Base-by-base conservation (phyloP, 2,797 vertebrate species). In the Gouania willdenowi region DNA sequence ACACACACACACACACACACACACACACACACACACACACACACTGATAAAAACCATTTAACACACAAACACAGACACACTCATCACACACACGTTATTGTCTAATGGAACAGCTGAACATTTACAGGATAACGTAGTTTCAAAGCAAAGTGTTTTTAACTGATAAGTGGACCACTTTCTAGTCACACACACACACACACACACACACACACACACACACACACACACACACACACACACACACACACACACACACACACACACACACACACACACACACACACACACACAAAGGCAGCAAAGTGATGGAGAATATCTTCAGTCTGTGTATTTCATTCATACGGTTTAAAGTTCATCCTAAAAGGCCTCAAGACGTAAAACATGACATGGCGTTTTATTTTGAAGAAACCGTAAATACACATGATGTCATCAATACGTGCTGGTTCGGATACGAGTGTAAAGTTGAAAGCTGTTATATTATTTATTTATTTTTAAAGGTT, bases 141-240 rank as follows among this genome's bases (percentile, higher is more conserved):
- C 53, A 32, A 41, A 64, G 51, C 18, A 51, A 66, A 71, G 69
- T 48, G 69, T 59, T 57, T 55, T 50, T n/a, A 24, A 23, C 58
- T 71, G 79, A 81, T 81, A 81, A 61, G 32, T 41, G 38, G 9
- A 33, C 3, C 17, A 5, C 73, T 75, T 79, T 79, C 70, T 50
- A 53, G 54, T 49, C 38, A 26, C 1, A 19, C 9, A 29, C 35
- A 29, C 29, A 21, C 28, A 21, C 26, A 34, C 17, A 18, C 41
- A 17, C 38, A 39, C 24, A 40, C 49, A 51, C 39, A 34, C 27
- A 52, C 43, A 51, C 48, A 58, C 37, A 27, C 34, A 32, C 35
- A 22, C 31, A 25, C 36, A 24, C 41, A 45, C 37, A 14, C 37
- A 1, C 27, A 7, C 13, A 14, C 13, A 14, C 13, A 14, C 19